Evolutionary conservation across 2,888 invertebrate species (phyloP).

Genomic region (Andricus curvator): DNA sequence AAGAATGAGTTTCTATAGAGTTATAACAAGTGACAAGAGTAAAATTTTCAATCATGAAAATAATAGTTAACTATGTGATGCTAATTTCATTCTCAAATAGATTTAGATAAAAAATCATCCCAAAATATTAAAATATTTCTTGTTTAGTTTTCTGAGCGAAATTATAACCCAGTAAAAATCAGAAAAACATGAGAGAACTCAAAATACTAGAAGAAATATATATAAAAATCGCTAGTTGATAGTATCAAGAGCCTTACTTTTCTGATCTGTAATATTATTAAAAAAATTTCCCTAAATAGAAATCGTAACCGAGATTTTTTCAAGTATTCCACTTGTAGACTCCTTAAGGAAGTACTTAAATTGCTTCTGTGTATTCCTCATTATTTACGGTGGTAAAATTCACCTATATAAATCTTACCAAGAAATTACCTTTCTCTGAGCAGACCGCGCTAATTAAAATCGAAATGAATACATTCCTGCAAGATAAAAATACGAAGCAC

Average conservation of each 20-base stretch:
- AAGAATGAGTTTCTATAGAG: neutral
- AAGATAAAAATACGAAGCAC: neutral
- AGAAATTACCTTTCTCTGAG: too few relatives aligned
- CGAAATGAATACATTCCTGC: neutral
- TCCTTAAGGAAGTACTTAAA: neutral
- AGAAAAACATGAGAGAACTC: neutral
- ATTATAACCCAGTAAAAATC: too few relatives aligned
- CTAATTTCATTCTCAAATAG: neutral
- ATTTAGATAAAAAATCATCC: neutral
- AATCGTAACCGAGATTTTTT: too few relatives aligned
- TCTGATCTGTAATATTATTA: too few relatives aligned
- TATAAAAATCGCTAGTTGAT: too few relatives aligned
- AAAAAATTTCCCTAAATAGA: too few relatives aligned
- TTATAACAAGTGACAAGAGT: neutral
- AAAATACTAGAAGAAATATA: too few relatives aligned
- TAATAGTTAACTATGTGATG: neutral
- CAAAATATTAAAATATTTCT: too few relatives aligned
- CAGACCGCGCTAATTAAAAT: neutral
- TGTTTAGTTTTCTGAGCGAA: too few relatives aligned
- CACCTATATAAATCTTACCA: neutral
- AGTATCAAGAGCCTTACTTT: too few relatives aligned
- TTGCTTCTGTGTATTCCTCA: neutral
- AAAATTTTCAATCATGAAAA: neutral
- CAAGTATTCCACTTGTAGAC: neutral
- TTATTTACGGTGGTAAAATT: neutral